Base-by-base conservation (phyloP, 2,888 invertebrate species). In the Euzetes globulus region DNA sequence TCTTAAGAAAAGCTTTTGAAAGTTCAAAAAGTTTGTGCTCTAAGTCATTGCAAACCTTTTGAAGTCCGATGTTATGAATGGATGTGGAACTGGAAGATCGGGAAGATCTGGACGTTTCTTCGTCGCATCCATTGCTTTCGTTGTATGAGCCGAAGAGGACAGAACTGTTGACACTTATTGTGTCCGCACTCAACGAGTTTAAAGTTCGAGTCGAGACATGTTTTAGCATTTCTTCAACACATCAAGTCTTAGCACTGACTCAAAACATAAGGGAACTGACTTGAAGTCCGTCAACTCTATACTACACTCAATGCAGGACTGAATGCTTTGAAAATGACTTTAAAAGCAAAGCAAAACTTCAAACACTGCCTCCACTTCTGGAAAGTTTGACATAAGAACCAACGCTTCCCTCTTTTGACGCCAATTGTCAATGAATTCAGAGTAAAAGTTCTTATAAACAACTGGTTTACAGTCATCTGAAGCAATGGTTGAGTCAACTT, bases 51-150 rank as follows among this genome's bases (percentile, higher is more conserved):
- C 47, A 55, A 58, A 72, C 72, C 72, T 68, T 72, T 55, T 55
- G 74, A 4, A 72, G 25, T 71, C 47, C 41, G 11, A 73, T 74
- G 58, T 77, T 75, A 33, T 77, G 78, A 15, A 78, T 71, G 41
- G 77, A 77, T 37, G 75, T 76, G 22, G 78, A 77, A 71, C 77
- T 77, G 6, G 77, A 77, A 27, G 78, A 78, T n/a, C 78, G 73
- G 55, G 77, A 77, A 50, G 77, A 77, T 13, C 75, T 47, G 17
- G 75, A 74, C 22, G 77, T n/a, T 9, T 50, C 76, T 37, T 77
- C 77, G 33, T 63, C 76, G 37, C 77, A 75, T 25, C 25, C 33
- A 50, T 50, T 45, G 19, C 72, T 72, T 29, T 68, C 72, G 33
- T 68, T 72, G 27, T 74, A 76, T 58, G 77, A 77, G 13, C 77